Evolutionary conservation across 2,797 vertebrate species (phyloP), one percentile per base, ranked within the genome.

Genomic region (Anguilla marmorata): DNA sequence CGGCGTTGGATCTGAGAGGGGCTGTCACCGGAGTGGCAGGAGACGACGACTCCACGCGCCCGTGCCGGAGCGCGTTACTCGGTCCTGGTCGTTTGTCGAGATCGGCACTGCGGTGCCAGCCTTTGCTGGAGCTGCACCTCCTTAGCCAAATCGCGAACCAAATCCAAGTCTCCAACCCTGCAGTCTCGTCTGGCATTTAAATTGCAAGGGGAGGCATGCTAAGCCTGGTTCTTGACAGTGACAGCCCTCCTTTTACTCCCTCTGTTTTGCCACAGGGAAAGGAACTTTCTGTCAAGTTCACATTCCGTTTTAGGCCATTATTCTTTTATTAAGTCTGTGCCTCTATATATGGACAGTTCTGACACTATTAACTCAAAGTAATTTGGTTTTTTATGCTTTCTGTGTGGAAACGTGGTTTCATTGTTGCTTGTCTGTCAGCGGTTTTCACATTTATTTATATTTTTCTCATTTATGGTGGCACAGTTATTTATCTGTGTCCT

Each of bases 21-120:
- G 92, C 92, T 94, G 94, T 90, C 86, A 88, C 37, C 85, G 45
- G 88, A 90, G 91, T 93, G 90, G 90, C 92, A 93, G 92, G 90
- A 80, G 90, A 89, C 76, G 72, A 50, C 89, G 19, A 90, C 88
- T 92, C 92, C 85, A 86, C 91, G 90, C 91, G 91, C 93, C 93
- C 91, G 79, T 86, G 86, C 60, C 92, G 86, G 87, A 90, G 84
- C 74, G 82, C 80, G 88, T 86, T 93, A 91, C 92, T 90, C 93
- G 93, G 88, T 85, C 88, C 87, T 3, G 83, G 83, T 91, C 90
- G 91, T 94, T 93, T 90, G 88, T 84, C 87, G 60, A 88, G 89
- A 89, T 90, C 90, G 92, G 58, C 91, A 84, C 79, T 86, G 82
- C 41, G 0, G 6, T 84, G 3, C 86, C 85, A 37, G 79, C 92